A percentile compares a stretch with the other conserved stretches of the same genome.
Evolutionary conservation across 2,888 invertebrate genomes (phyloP).

Genomic region (Andrena praecox): DNA sequence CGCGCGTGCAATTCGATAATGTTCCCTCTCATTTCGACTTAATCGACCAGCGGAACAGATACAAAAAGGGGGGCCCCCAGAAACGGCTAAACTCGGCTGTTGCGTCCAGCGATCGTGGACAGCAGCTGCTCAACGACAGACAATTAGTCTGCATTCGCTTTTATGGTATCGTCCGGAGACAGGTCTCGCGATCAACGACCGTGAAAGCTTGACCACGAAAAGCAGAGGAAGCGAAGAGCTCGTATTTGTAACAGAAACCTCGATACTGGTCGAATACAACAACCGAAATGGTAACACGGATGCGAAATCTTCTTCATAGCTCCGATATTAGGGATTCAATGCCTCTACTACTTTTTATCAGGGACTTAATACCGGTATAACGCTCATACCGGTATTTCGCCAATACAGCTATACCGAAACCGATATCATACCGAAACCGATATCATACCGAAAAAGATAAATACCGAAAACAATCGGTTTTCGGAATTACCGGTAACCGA

Average conservation of each 20-base stretch:
- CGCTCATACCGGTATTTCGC: too few species aligned
- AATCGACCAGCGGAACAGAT: constrained; percentile 10
- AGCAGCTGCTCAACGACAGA: constrained; percentile 73
- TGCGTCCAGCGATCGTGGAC: constrained; percentile 36
- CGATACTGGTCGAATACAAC: not conserved
- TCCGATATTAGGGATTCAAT: too few species aligned
- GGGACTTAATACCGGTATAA: too few species aligned
- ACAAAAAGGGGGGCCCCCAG: not conserved
- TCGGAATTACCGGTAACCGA: too few species aligned
- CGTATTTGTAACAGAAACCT: not conserved
- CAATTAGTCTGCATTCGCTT: constrained; percentile 75
- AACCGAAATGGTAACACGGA: too few species aligned
- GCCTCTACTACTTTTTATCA: too few species aligned
- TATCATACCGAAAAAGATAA: too few species aligned
- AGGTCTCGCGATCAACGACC: constrained; percentile 23
- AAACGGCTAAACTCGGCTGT: constrained; percentile 33
- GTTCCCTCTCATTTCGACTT: constrained; percentile 3
- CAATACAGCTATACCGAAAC: too few species aligned
- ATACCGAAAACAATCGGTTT: too few species aligned
- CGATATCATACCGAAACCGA: too few species aligned
- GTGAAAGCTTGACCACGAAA: constrained; percentile 9
- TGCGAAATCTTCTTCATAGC: too few species aligned
- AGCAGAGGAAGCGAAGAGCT: not conserved
- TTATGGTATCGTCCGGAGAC: constrained; percentile 61
- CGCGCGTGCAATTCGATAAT: not conserved